Conservation (phyloP, 2,797 vertebrate genomes). For the Characodon lateralis region DNA sequence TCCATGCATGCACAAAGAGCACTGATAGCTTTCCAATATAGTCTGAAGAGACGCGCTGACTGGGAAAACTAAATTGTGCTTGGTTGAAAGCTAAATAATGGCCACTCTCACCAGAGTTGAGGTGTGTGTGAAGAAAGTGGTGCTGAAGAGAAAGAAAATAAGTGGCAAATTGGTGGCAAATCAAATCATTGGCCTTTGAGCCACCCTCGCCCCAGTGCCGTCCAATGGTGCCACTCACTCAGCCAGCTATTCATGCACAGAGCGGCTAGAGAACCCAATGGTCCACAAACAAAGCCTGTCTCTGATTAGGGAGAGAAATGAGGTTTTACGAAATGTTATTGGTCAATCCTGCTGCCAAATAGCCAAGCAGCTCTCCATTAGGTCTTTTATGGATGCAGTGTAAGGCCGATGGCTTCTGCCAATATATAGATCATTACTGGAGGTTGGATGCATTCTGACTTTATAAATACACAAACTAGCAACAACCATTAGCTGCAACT, state of each 20-base stretch:
- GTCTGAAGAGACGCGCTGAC: slow-evolving; percentile 34
- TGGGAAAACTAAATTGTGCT: slow-evolving; percentile 36
- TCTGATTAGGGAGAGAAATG: slow-evolving; percentile 69
- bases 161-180: slow-evolving; percentile 68
- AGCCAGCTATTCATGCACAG: slow-evolving; percentile 50
- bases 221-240: slow-evolving; percentile 44
- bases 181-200: slow-evolving; percentile 65
- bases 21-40: slow-evolving; percentile 58
- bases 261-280: slow-evolving; percentile 41
- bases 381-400: slow-evolving; percentile 62
- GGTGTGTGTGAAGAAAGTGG: slow-evolving; percentile 50
- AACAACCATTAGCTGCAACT: slow-evolving; percentile 32
- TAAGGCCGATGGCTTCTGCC: slow-evolving; percentile 52
- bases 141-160: slow-evolving; percentile 55
- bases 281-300: slow-evolving; percentile 65
- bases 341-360: slow-evolving; percentile 67
- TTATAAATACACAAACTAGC: slow-evolving; percentile 46
- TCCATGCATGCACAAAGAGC: slow-evolving; percentile 34
- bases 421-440: slow-evolving; percentile 43
- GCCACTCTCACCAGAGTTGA: slow-evolving; percentile 43
- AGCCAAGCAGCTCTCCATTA: slow-evolving; percentile 59
- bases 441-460: slow-evolving; percentile 30
- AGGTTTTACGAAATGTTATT: slow-evolving; percentile 69
- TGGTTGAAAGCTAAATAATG: slow-evolving; percentile 59
- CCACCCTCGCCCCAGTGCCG: slow-evolving; percentile 23